Conservation (phyloP, 2,113 vertebrate genomes). For the Rallus limicola region DNA sequence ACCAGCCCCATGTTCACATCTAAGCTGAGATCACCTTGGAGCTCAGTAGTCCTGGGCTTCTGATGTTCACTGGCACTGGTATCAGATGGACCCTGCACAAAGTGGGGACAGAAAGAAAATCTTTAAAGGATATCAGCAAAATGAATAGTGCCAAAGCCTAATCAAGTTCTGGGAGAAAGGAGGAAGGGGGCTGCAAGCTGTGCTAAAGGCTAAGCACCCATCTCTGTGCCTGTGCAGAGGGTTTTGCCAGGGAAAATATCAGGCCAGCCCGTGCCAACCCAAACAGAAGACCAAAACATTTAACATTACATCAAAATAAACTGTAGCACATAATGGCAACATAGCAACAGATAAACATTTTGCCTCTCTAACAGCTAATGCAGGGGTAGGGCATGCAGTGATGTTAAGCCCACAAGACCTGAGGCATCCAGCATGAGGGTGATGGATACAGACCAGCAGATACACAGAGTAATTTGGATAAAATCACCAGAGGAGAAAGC, state of each 20-base stretch:
- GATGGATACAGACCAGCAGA: background rate
- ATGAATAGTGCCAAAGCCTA: background rate
- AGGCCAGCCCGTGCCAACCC: background rate
- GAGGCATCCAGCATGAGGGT: background rate
- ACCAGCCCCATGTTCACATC: background rate
- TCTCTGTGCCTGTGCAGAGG: rapidly evolving
- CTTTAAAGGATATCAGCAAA: background rate
- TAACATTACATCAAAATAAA: background rate
- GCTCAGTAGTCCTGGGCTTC: background rate
- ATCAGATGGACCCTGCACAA: background rate
- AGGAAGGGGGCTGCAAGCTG: background rate
- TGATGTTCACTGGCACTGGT: background rate
- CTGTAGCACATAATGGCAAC: too few species aligned
- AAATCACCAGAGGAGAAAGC: background rate
- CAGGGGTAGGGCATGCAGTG: background rate
- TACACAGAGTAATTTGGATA: background rate
- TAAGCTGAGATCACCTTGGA: background rate
- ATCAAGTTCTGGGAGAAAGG: background rate
- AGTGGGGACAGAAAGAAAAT: background rate
- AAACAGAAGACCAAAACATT: background rate
- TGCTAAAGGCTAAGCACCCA: rapidly evolving
- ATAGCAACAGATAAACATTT: background rate
- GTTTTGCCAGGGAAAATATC: background rate
- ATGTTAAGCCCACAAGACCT: background rate
- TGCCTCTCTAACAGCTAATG: background rate